These are phyloP conservation scores for Clarias magur DNA, from an alignment of 2,113 vertebrate species.

Conservation along the genomic window DNA sequence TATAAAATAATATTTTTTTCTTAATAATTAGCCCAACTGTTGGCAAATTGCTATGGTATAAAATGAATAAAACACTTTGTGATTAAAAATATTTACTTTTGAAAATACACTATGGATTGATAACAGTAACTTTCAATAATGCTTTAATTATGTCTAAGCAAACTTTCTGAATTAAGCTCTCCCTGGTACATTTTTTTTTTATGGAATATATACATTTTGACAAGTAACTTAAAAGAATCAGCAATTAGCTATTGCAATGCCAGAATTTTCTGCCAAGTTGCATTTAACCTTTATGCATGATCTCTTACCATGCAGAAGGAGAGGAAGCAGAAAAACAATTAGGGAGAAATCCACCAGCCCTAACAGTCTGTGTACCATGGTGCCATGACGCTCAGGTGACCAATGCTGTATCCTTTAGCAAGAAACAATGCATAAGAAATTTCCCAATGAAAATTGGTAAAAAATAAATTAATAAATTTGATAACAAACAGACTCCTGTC, in stretches of 20 bases:
- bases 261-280: background rate
- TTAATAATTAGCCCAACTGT: background rate
- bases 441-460: background rate
- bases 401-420: slow-evolving; percentile 24
- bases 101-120: background rate
- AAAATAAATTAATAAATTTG: slow-evolving; percentile 22
- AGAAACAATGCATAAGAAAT: slow-evolving; percentile 13
- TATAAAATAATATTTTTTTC: background rate
- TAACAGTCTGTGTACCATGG: slow-evolving; percentile 55
- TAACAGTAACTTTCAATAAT: background rate
- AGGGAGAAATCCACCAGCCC: slow-evolving; percentile 44
- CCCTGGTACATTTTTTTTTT: background rate
- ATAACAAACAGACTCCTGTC: background rate
- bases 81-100: background rate
- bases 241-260: background rate
- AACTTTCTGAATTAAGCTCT: background rate
- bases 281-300: background rate
- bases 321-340: slow-evolving; percentile 32
- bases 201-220: background rate
- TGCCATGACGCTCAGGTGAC: slow-evolving; percentile 56
- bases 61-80: background rate
- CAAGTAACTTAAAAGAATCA: background rate
- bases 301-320: slow-evolving; percentile 57
- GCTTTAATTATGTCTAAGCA: background rate
- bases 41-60: too few species aligned